Conservation (phyloP, 1,140 invertebrate species). For the Drosophila melanica region DNA sequence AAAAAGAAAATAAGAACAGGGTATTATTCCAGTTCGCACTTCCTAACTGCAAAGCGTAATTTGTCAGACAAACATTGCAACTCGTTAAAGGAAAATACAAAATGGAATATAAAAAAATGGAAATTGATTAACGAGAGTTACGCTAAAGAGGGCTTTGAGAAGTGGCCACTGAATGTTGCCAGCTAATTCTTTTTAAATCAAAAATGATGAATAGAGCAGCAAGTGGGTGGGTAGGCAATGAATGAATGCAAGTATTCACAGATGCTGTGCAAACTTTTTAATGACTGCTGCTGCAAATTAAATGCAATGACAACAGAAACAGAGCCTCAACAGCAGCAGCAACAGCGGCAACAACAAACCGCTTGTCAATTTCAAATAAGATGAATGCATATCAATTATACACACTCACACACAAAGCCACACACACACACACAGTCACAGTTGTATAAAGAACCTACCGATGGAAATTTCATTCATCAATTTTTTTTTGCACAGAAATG, state of each 20-base stretch:
- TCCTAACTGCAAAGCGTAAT: too few species aligned
- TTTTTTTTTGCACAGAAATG: slow-evolving; percentile 26
- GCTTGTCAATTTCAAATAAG: slow-evolving; percentile 37
- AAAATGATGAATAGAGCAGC: slow-evolving; percentile 15
- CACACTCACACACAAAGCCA: not conserved
- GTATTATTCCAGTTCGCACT: too few species aligned
- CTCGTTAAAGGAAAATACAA: too few species aligned
- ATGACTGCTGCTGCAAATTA: slow-evolving; percentile 34
- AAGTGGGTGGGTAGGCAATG: not conserved
- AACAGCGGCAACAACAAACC: not conserved
- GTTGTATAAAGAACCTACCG: slow-evolving; percentile 6
- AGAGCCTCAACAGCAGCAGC: too few species aligned
- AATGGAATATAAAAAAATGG: not conserved
- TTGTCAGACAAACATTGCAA: too few species aligned
- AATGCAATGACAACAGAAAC: slow-evolving; percentile 26
- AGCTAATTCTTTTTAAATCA: slow-evolving; percentile 16
- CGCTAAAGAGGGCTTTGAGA: not conserved
- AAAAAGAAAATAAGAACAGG: too few species aligned
- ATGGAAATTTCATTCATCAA: slow-evolving; percentile 42
- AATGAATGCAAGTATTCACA: not conserved
- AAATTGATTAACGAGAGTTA: slow-evolving; percentile 2
- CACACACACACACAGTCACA: not conserved
- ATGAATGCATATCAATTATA: slow-evolving; percentile 43
- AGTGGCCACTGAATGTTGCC: slow-evolving; percentile 1
- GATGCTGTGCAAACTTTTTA: slow-evolving; percentile 25